Evolutionary conservation across 2,113 vertebrate genomes (phyloP), one percentile per base, ranked within the genome.

Genomic region (Ctenomys sociabilis): DNA sequence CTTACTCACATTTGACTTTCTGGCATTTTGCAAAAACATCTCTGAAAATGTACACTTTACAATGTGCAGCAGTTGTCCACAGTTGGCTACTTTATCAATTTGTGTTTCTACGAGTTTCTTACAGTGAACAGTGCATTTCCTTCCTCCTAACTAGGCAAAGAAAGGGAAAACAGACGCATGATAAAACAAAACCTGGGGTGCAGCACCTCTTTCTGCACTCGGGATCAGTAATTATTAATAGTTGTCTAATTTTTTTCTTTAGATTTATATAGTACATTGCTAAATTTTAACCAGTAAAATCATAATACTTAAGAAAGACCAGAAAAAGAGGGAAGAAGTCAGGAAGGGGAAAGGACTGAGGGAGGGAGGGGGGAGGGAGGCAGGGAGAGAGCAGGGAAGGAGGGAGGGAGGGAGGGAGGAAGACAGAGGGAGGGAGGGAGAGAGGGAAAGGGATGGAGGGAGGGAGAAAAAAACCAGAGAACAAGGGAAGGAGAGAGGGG

Each of bases 31-130:
- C 24, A 86, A 95, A 95, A 96, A 54, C 30, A 73, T 87, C 84
- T 95, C 52, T 85, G 59, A 97, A 95, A 96, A 93, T 93, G 19
- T 85, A 96, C 90, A 73, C 85, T 91, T 95, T 91, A 35, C 95
- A 94, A 81, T 85, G 43, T 93, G n/a, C 40, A 45, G 17, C 82
- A 61, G 84, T 96, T 96, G 81, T 94, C 75, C 64, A 90, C 64
- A 94, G 80, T 95, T 49, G 43, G 70, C 12, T 72, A 90, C 81
- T 83, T 93, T 89, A 92, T 82, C 61, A 61, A 85, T 95, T 88
- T 72, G 37, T 90, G 70, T 37, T 85, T 88, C 87, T 91, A 54
- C 54, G 45, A 87, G 72, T 96, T 96, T 70, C 32, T 73, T 88
- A 12, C 57, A 93, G 73, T 52, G 95, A 96, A 93, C 90, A 87